Conservation (phyloP, 1,140 invertebrate species). For the Leptinotarsa defecta region DNA sequence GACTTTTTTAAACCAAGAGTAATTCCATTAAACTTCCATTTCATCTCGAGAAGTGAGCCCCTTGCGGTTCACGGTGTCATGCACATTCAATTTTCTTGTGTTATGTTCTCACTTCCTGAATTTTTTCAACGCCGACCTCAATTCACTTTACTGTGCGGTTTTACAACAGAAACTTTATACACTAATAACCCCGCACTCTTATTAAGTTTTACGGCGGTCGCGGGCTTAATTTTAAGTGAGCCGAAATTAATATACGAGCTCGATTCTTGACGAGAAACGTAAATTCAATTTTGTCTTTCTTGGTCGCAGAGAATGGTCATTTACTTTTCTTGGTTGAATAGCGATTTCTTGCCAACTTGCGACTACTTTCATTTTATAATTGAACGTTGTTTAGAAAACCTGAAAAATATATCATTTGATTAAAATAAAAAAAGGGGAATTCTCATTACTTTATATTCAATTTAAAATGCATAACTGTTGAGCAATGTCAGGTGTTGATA, state of each 20-base stretch:
- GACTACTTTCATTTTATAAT: too few relatives aligned
- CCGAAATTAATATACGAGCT: conserved; percentile 3
- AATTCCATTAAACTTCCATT: background rate
- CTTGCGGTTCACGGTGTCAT: background rate
- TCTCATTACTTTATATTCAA: too few relatives aligned
- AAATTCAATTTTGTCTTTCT: background rate
- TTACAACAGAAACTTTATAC: background rate
- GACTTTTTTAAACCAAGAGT: background rate
- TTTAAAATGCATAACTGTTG: too few relatives aligned
- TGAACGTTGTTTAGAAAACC: too few relatives aligned
- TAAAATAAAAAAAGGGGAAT: too few relatives aligned
- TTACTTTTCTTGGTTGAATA: background rate
- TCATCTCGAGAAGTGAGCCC: background rate
- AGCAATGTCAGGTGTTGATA: too few relatives aligned
- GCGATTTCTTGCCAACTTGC: background rate
- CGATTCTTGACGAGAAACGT: background rate
- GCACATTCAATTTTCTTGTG: conserved; percentile 3
- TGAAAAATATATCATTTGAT: too few relatives aligned
- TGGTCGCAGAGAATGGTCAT: background rate
- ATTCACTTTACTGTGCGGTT: conserved; percentile 5
- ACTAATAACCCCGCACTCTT: background rate
- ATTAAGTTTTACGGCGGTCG: conserved; percentile 2
- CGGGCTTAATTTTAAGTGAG: conserved; percentile 4
- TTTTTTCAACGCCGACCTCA: conserved; percentile 1
- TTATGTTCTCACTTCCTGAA: conserved; percentile 3